Conservation (phyloP, 2,797 vertebrate genomes). For the Euthynnus affinis region DNA sequence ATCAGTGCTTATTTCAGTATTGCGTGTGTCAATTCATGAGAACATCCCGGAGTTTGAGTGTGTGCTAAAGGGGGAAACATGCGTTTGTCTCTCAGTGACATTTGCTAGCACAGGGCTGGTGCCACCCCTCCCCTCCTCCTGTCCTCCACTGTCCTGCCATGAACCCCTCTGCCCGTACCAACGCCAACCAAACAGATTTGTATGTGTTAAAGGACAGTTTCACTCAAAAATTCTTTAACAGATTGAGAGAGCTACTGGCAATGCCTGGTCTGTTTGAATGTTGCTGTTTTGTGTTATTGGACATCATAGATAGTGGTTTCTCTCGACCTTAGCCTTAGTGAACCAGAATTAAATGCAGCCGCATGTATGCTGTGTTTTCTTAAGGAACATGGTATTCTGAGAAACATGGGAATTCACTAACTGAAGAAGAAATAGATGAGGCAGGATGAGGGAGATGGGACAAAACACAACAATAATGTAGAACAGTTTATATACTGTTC, state of each 20-base stretch:
- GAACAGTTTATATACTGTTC: background rate
- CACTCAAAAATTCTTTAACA: background rate
- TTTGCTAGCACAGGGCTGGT: conserved; percentile 35
- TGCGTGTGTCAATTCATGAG: conserved; percentile 3
- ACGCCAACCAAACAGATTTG: background rate
- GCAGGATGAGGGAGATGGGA: background rate
- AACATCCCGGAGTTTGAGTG: conserved; percentile 9
- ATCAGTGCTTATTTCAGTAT: background rate
- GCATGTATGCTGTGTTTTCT: background rate
- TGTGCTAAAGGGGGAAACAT: conserved; percentile 33
- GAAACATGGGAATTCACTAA: background rate
- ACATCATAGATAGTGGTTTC: background rate
- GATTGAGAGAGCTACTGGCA: background rate
- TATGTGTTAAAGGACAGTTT: conserved; percentile 18
- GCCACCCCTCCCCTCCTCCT: conserved; percentile 22
- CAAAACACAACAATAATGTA: background rate
- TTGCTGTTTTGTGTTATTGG: background rate
- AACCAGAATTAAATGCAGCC: background rate
- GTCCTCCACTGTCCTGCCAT: conserved; percentile 53
- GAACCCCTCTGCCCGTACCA: conserved; percentile 47
- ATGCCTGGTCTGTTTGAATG: background rate
- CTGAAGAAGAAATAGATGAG: background rate
- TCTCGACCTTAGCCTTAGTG: background rate
- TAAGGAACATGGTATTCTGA: background rate
- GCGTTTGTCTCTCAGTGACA: conserved; percentile 54